A percentile compares a stretch with the other conserved stretches of the same genome.
These are phyloP conservation scores for Poecile atricapillus DNA, from an alignment of 2,113 vertebrate genomes.

Conservation along the genomic window DNA sequence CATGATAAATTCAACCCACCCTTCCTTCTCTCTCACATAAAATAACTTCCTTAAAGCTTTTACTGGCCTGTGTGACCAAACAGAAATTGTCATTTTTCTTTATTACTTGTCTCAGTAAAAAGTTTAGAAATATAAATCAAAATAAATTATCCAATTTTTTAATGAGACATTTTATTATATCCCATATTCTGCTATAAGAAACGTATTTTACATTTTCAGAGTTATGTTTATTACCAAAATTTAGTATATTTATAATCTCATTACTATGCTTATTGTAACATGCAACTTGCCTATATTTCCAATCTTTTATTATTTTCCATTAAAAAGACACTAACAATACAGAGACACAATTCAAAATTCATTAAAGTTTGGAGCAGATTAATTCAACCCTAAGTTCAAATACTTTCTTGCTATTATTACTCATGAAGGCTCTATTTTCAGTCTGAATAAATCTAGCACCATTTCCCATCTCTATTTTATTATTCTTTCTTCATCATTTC, in stretches of 20 bases:
- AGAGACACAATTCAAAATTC: neutral
- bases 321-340: neutral
- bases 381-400: neutral
- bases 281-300: neutral
- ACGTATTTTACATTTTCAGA: neutral
- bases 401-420: neutral
- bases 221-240: neutral
- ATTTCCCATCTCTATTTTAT: neutral
- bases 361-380: neutral
- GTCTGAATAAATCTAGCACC: neutral
- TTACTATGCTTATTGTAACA: neutral
- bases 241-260: neutral
- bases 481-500: neutral
- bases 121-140: neutral
- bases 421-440: neutral
- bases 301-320: neutral
- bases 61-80: neutral
- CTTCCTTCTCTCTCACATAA: neutral
- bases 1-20: neutral
- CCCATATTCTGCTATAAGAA: neutral
- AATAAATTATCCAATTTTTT: neutral
- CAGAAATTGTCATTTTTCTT: neutral
- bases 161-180: slow-evolving; percentile 5
- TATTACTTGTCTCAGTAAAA: neutral
- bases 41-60: neutral